These are phyloP conservation scores for Stramonita haemastoma DNA, from an alignment of 2,888 invertebrate genomes.

Conservation along the genomic window DNA sequence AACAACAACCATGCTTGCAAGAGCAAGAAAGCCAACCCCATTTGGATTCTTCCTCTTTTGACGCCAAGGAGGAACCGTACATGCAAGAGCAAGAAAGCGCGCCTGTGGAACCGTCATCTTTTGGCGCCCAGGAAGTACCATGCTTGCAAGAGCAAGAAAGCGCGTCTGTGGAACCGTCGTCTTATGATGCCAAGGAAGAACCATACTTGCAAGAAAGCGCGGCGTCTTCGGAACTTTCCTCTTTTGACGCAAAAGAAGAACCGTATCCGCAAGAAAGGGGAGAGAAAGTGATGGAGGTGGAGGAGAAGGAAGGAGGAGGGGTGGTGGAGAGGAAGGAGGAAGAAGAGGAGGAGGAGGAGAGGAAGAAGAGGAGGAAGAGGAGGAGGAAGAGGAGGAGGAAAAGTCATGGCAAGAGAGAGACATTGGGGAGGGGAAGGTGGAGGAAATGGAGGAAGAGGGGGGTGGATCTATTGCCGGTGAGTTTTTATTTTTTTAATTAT, in stretches of 20 bases:
- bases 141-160: not conserved
- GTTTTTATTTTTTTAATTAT: too few relatives aligned
- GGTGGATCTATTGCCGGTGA: not conserved
- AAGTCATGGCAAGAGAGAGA: conserved; percentile 11
- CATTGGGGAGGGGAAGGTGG: not conserved
- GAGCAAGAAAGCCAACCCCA: not conserved
- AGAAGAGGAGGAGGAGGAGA: not conserved
- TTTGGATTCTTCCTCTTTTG: too few relatives aligned
- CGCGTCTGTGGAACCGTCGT: not conserved
- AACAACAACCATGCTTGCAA: not conserved
- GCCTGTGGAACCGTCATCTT: too few relatives aligned
- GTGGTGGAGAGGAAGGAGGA: not conserved
- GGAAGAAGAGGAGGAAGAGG: not conserved
- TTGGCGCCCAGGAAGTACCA: too few relatives aligned
- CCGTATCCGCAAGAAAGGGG: not conserved
- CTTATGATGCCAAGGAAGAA: not conserved
- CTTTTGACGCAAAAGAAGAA: too few relatives aligned
- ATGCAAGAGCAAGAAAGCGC: not conserved
- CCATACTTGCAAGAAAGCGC: not conserved
- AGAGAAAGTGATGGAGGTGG: not conserved
- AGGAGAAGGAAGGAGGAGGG: not conserved
- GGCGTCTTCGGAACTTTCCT: too few relatives aligned
- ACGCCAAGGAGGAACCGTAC: too few relatives aligned
- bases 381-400: conserved; percentile 12
- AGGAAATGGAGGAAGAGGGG: not conserved